These are phyloP conservation scores for Nicator chloris DNA, from an alignment of 2,113 vertebrate species.

Conservation along the genomic window DNA sequence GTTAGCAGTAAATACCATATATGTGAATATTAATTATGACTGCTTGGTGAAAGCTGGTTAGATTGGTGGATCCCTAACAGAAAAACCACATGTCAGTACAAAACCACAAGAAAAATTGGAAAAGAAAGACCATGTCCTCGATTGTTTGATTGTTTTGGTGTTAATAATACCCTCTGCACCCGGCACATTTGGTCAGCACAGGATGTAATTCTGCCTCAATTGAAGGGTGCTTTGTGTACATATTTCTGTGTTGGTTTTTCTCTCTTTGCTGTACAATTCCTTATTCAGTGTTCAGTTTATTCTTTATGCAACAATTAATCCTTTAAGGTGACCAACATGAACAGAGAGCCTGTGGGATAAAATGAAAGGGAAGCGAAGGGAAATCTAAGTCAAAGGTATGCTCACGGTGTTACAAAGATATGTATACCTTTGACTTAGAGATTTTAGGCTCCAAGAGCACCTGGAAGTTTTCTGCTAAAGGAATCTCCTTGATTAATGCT, in stretches of 20 bases:
- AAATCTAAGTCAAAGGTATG: too few relatives aligned
- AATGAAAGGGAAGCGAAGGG: neutral
- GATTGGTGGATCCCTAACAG: neutral
- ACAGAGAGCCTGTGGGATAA: neutral
- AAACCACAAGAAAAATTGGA: neutral
- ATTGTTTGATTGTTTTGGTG: neutral
- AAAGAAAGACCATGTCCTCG: neutral
- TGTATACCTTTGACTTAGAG: neutral
- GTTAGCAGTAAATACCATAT: neutral
- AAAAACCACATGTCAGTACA: neutral
- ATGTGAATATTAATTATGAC: neutral
- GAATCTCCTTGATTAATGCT: neutral
- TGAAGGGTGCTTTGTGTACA: neutral
- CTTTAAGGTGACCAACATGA: neutral
- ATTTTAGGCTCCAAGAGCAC: neutral
- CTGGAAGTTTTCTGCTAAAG: neutral
- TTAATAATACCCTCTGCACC: neutral
- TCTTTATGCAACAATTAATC: neutral
- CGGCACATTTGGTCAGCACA: neutral
- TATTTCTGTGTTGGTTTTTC: neutral
- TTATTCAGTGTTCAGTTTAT: neutral
- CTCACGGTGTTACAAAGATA: neutral
- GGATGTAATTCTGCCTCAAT: neutral
- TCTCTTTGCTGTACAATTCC: neutral
- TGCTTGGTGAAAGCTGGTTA: neutral